Evolutionary conservation across 2,113 vertebrate species (phyloP).

Genomic region (Puffinus mauretanicus): DNA sequence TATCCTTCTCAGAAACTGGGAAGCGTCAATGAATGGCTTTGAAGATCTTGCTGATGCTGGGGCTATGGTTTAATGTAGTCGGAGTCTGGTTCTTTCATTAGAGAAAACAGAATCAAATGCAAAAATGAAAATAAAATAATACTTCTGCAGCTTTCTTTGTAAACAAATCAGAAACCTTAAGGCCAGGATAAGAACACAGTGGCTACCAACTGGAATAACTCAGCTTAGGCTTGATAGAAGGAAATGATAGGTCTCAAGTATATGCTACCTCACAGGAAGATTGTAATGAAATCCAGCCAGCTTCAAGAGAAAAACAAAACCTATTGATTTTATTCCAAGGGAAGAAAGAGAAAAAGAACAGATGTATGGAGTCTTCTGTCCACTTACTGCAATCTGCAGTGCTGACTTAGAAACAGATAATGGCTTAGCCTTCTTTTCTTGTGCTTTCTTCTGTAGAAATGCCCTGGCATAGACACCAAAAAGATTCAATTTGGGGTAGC

Average conservation of each 20-base stretch:
- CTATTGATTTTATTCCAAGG: conserved; percentile 28
- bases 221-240: not conserved
- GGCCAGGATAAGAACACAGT: not conserved
- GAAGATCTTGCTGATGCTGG: not conserved
- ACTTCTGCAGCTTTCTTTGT: not conserved
- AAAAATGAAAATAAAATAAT: not conserved
- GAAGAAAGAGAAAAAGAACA: conserved; percentile 14
- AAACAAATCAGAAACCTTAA: not conserved
- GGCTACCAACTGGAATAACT: conserved; percentile 7
- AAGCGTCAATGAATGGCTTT: not conserved
- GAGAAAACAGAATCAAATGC: not conserved
- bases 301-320: conserved; percentile 18
- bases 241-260: not conserved
- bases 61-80: not conserved
- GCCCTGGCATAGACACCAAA: not conserved
- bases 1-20: not conserved
- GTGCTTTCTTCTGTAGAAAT: not conserved
- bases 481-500: not conserved
- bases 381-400: not conserved
- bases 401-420: not conserved
- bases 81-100: not conserved
- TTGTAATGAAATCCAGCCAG: conserved; percentile 37
- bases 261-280: conserved; percentile 28
- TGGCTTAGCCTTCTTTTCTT: not conserved
- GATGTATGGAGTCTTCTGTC: conserved; percentile 1